Percentiles rank a stretch among this genome's conserved stretches.
These are phyloP conservation scores for Epinephelus coioides DNA, from an alignment of 2,797 vertebrate genomes.

Conservation along the genomic window DNA sequence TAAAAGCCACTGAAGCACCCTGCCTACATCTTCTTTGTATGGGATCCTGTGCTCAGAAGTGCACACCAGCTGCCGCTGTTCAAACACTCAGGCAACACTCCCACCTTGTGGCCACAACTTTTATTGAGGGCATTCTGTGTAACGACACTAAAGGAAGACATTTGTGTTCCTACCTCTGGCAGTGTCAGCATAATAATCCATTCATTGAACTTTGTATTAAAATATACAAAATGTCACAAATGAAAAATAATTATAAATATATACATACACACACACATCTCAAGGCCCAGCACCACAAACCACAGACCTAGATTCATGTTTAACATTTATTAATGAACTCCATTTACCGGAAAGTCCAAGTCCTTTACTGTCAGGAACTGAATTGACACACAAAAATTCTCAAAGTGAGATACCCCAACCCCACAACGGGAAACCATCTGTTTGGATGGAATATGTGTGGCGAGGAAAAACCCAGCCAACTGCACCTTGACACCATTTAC, in stretches of 20 bases:
- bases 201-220: conserved; percentile 14
- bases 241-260: not conserved
- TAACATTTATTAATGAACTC: conserved; percentile 16
- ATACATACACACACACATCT: not conserved
- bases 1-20: conserved; percentile 40
- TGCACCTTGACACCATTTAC: conserved; percentile 36
- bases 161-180: not conserved
- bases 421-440: conserved; percentile 51
- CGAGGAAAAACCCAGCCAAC: conserved; percentile 59
- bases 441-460: conserved; percentile 52
- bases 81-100: conserved; percentile 49
- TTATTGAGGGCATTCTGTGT: conserved; percentile 26
- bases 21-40: conserved; percentile 43
- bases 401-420: conserved; percentile 66
- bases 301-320: not conserved
- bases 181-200: not conserved
- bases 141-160: not conserved
- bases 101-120: conserved; percentile 54
- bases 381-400: conserved; percentile 55
- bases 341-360: conserved; percentile 37
- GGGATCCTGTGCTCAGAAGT: not conserved
- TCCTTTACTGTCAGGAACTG: conserved; percentile 28
- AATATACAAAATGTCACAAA: not conserved
- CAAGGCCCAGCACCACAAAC: not conserved
- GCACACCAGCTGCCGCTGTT: conserved; percentile 38